Evolutionary conservation across 1,140 invertebrate genomes (phyloP).

Genomic region (Drosophila sp.): DNA sequence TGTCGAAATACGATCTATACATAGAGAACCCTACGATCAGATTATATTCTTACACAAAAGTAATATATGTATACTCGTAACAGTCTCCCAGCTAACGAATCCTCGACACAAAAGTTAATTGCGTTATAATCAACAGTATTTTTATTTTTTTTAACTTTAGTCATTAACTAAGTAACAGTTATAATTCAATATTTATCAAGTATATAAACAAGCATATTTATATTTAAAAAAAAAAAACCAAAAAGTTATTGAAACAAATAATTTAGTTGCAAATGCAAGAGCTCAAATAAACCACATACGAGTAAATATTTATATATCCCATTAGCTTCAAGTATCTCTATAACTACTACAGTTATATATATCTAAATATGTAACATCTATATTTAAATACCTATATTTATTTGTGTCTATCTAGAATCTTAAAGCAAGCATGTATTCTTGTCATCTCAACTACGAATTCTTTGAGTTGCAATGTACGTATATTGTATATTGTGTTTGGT

Average conservation of each 20-base stretch:
- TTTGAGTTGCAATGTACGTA: neutral
- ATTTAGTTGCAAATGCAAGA: conserved; percentile 26
- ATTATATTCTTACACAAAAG: neutral
- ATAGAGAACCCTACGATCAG: too few relatives aligned
- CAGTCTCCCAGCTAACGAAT: conserved; percentile 11
- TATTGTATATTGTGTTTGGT: conserved; percentile 1
- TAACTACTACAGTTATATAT: conserved; percentile 7
- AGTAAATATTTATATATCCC: conserved; percentile 15
- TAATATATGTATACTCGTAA: conserved; percentile 10
- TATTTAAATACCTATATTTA: neutral
- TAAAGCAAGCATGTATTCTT: neutral
- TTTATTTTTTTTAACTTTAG: neutral
- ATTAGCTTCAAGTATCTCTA: neutral
- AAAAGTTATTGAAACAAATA: neutral
- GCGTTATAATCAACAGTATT: neutral
- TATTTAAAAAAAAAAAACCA: too few relatives aligned
- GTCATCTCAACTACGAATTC: conserved; percentile 2
- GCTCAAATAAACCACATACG: conserved; percentile 33
- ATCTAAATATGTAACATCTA: conserved; percentile 7
- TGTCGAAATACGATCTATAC: neutral
- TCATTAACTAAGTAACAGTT: neutral
- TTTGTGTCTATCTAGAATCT: neutral
- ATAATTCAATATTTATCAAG: conserved; percentile 18
- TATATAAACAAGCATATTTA: neutral
- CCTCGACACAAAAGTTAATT: conserved; percentile 4